A percentile compares a stretch with the other conserved stretches of the same genome.
Conservation (phyloP, 2,113 vertebrate species). For the Prunella fulvescens region DNA sequence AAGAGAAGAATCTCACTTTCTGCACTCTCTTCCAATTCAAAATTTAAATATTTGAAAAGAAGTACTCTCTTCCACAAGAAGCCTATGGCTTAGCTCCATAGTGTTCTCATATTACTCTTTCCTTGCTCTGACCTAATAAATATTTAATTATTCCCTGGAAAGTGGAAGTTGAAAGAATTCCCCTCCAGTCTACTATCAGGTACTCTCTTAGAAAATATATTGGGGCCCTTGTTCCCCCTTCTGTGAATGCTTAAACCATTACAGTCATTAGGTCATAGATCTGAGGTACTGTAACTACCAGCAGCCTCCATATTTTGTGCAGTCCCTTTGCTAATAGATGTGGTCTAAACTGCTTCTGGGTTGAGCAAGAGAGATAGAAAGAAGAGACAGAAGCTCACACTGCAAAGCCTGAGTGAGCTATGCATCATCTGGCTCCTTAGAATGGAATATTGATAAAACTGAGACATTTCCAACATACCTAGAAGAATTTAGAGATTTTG, state of each 20-base stretch:
- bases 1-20: neutral
- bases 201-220: neutral
- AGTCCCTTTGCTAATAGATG: neutral
- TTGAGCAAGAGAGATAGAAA: neutral
- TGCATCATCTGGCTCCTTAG: neutral
- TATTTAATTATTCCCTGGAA: slow-evolving; percentile 15
- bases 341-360: neutral
- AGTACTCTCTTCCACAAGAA: neutral
- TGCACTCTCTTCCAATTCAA: neutral
- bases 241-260: neutral
- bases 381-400: neutral
- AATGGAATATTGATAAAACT: neutral
- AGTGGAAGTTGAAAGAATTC: neutral
- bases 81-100: neutral
- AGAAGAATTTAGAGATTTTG: neutral
- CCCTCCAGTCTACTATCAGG: neutral
- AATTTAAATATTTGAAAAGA: slow-evolving; percentile 22
- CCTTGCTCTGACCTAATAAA: neutral
- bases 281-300: neutral
- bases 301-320: neutral
- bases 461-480: neutral
- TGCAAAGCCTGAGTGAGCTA: neutral
- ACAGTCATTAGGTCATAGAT: neutral
- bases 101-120: neutral
- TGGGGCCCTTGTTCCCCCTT: neutral